Evolutionary conservation across 2,888 invertebrate species (phyloP), one percentile per base, ranked within the genome.

Genomic region (Synergus umbraculus): DNA sequence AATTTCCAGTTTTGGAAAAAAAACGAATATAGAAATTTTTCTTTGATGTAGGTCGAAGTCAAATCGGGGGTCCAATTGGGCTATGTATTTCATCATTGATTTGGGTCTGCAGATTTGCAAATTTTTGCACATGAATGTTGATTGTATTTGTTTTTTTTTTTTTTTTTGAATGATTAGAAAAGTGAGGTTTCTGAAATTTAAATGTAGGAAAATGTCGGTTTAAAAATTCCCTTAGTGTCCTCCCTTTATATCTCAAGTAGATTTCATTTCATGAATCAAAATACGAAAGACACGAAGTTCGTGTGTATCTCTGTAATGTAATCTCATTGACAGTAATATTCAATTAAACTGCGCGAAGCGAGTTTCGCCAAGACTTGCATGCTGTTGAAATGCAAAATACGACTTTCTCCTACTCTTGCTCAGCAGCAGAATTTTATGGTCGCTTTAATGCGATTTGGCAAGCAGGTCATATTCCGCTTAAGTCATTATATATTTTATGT

Each of bases 311-410:
- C 54, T 37, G 49, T 41, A 37, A 73, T 73, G 49, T 41, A 37
- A 73, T 73, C 37, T 73, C 37, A 73, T 73, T 54, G 73, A 73
- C 54, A 54, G 73, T 73, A 73, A 73, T 73, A 73, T 73, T 54
- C 54, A 54, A 73, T 73, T 73, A 73, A 73, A 54, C 15, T 73
- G 4, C 37, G n/a, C 37, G 1, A 54, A n/a, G 10, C 37, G 73
- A 29, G 37, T 54, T 73, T 18, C 41, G 10, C 29, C 15, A 29
- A 54, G 73, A 54, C 73, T 73, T 37, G 37, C 37, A 73, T 73
- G n/a, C 37, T 54, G 49, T 54, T 37, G 54, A 54, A 73, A 73
- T 73, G 73, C 54, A 54, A 54, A 73, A 54, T 73, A 73, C 73
- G 73, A 73, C 49, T 73, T 73, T 73, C 73, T 15, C n/a, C 1